Conservation (phyloP, 2,797 vertebrate genomes). For the Rhyacichthys aspro region DNA sequence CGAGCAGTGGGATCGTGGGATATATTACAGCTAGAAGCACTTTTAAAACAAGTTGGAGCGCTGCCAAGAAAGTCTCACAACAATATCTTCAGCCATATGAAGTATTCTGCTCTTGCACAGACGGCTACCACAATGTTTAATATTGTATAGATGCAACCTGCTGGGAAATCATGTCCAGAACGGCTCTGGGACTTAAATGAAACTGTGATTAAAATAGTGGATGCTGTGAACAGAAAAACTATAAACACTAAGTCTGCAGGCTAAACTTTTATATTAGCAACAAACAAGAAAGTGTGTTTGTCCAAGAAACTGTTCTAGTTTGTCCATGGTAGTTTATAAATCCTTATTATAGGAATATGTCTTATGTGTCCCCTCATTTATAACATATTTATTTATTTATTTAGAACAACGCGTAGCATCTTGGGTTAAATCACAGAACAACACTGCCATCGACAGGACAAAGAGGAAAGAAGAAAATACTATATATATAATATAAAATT, state of each 20-base stretch:
- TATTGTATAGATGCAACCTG: constrained; percentile 53
- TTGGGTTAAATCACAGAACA: background rate
- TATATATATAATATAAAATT: too few species aligned
- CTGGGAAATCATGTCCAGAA: constrained; percentile 58
- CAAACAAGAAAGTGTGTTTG: too few species aligned
- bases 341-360: too few species aligned
- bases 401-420: background rate
- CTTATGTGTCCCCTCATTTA: too few species aligned
- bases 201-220: constrained; percentile 26
- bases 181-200: constrained; percentile 23
- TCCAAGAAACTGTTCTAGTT: too few species aligned
- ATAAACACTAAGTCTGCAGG: background rate
- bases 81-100: constrained; percentile 61
- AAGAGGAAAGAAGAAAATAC: too few species aligned
- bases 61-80: constrained; percentile 63
- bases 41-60: constrained; percentile 57
- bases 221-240: constrained; percentile 1
- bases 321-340: too few species aligned
- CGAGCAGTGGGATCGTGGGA: constrained; percentile 54
- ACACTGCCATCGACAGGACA: constrained; percentile 53
- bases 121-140: constrained; percentile 43
- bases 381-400: too few species aligned
- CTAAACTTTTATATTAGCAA: background rate
- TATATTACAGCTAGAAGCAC: constrained; percentile 56
- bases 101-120: constrained; percentile 29